Percentiles rank a stretch among this genome's conserved stretches.
phyloP scores from a whole-genome alignment of 2,113 vertebrate genomes.

The Anolis carolinensis region DNA sequence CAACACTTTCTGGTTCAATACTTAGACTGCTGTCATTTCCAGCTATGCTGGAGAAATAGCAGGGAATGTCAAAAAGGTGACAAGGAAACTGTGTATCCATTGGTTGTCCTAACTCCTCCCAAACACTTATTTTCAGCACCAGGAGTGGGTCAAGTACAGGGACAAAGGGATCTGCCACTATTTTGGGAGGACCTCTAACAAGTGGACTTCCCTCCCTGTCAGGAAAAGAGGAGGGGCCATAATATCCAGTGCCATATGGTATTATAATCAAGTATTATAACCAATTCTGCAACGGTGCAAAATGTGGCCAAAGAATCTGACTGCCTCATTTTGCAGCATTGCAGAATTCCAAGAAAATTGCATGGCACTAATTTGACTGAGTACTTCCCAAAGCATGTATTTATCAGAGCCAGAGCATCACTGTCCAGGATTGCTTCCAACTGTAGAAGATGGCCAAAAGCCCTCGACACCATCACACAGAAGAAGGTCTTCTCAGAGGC shows the following conservation, averaged over 20 bases:
- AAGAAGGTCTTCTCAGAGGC: too few species aligned
- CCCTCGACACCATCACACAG: not conserved
- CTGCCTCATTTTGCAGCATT: not conserved
- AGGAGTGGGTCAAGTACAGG: not conserved
- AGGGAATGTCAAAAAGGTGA: not conserved
- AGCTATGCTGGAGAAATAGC: not conserved
- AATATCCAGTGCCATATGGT: not conserved
- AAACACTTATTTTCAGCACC: not conserved
- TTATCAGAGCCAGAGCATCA: not conserved
- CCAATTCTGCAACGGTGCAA: too few species aligned
- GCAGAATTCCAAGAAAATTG: not conserved
- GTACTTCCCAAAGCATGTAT: not conserved
- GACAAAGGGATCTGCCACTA: too few species aligned
- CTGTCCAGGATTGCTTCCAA: not conserved
- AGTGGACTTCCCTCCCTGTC: not conserved
- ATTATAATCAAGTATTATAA: too few species aligned
- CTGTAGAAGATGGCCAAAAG: not conserved
- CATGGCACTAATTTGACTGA: not conserved
- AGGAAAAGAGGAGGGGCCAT: not conserved
- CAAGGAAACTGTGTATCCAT: not conserved
- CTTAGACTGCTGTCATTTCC: not conserved
- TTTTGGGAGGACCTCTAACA: not conserved
- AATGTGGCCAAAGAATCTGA: not conserved
- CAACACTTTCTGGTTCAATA: too few species aligned
- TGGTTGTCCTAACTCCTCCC: not conserved